Percentiles rank a stretch among this genome's conserved stretches.
phyloP scores from a whole-genome alignment of 2,113 vertebrate species.

The Eleginops maclovinus region DNA sequence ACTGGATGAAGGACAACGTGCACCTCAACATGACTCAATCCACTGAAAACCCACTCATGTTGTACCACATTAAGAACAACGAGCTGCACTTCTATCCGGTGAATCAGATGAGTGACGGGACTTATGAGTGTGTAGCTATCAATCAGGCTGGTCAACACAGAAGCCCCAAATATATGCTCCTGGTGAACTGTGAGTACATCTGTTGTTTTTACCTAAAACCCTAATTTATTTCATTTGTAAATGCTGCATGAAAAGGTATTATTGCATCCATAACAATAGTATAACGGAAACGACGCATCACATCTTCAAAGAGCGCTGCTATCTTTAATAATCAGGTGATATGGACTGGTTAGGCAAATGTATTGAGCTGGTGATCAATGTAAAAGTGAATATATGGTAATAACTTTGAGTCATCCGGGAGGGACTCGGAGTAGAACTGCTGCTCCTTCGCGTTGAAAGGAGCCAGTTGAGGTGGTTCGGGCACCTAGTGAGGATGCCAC shows the following conservation, averaged over 20 bases:
- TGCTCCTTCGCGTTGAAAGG: no score
- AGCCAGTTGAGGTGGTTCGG: no score
- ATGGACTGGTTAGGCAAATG: not conserved
- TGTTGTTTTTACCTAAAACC: not conserved
- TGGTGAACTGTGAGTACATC: conserved; percentile 78
- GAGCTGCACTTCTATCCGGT: conserved; percentile 68
- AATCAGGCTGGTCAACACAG: conserved; percentile 34
- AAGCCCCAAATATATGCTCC: conserved; percentile 59
- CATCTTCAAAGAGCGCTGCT: not conserved
- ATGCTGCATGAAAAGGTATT: not conserved
- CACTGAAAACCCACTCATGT: not conserved
- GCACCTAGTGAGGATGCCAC: no score
- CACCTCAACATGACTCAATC: conserved; percentile 6
- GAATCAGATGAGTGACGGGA: conserved; percentile 51
- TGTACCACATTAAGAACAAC: conserved; percentile 42
- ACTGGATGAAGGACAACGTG: conserved; percentile 69
- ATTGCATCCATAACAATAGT: not conserved
- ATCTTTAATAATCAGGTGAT: not conserved
- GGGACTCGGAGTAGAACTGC: no score
- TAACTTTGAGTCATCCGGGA: no score
- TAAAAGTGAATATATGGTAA: not conserved
- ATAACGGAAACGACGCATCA: not conserved
- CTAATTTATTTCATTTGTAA: not conserved
- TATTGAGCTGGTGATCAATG: not conserved
- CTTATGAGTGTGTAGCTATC: conserved; percentile 73